These are phyloP conservation scores for Sebastes vulpes DNA, from an alignment of 2,797 vertebrate genomes.

Conservation along the genomic window DNA sequence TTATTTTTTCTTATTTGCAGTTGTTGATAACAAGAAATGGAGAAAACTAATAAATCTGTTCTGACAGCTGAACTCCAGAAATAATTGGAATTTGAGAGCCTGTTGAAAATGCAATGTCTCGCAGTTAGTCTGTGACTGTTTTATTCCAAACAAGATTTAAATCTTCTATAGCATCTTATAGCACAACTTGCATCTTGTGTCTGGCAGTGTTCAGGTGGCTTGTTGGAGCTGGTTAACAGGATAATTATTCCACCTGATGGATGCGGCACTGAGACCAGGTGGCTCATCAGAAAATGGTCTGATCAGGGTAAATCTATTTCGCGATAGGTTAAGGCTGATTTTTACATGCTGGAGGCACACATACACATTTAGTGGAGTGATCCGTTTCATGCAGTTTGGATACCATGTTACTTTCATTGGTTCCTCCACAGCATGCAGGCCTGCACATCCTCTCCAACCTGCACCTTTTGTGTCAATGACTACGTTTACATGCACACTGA, in stretches of 20 bases:
- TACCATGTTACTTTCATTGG: neutral
- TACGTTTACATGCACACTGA: neutral
- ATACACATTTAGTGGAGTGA: slow-evolving; percentile 23
- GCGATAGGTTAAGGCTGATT: slow-evolving; percentile 30
- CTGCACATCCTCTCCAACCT: rapidly evolving
- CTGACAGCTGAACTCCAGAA: slow-evolving; percentile 46
- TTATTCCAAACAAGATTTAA: slow-evolving; percentile 51
- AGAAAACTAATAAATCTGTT: slow-evolving; percentile 50
- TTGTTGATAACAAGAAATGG: slow-evolving; percentile 23
- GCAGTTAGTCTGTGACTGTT: slow-evolving; percentile 24
- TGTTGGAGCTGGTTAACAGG: slow-evolving; percentile 71
- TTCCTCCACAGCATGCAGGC: neutral
- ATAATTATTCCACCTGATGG: slow-evolving; percentile 72
- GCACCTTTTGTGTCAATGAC: neutral
- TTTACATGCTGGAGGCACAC: slow-evolving; percentile 30
- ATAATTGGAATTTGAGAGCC: slow-evolving; percentile 58
- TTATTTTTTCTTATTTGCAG: slow-evolving; percentile 21
- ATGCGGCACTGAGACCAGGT: slow-evolving; percentile 71
- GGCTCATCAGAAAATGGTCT: slow-evolving; percentile 72
- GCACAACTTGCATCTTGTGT: slow-evolving; percentile 30
- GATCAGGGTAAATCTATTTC: slow-evolving; percentile 48
- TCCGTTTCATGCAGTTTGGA: slow-evolving; percentile 1
- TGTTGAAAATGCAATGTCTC: slow-evolving; percentile 48
- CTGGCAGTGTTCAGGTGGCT: slow-evolving; percentile 75
- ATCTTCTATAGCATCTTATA: slow-evolving; percentile 29